Base-by-base conservation (phyloP, 2,797 vertebrate species). In the Neosilurus hyrtlii region DNA sequence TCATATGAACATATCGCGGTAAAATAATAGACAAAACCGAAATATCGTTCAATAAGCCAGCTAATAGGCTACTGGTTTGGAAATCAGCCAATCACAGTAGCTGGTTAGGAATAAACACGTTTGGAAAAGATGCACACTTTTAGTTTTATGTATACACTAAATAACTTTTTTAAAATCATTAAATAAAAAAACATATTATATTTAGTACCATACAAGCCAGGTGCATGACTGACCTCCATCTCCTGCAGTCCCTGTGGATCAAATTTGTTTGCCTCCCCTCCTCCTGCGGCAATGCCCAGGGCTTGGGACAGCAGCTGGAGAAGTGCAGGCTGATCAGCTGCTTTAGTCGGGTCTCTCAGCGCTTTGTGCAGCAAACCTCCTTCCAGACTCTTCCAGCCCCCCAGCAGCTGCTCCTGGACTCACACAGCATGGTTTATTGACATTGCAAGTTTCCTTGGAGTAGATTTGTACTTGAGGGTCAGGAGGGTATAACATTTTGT, bases 211-310 rank as follows among this genome's bases (percentile, higher is more conserved):
- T 52, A 62, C 5, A 82, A 49, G 4, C 15, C 56, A n/a, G 18
- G 9, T 43, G 18, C n/a, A 49, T 73, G n/a, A n/a, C 86, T 24
- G 87, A 96, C 96, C 95, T 97, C 95, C 90, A 96, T 92, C 84
- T 95, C 93, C 0, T 89, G 86, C 66, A 96, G 49, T 61, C 87
- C 89, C 85, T 93, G 93, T 1, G 92, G 92, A 59, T 92, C 93
- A 6, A 88, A 88, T 9, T 86, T 87, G 61, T 91, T 70, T 4
- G 79, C 14, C 35, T 89, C 84, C 0, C 80, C 89, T 0, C 85
- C 52, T 0, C 82, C 57, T 0, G 89, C 86, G 3, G 91, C 15
- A 0, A 94, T 86, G 52, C 94, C 94, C 22, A 94, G 82, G 0
- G 92, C 93, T 43, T 90, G 90, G 18, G 93, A 93, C 80, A 94